A percentile compares a stretch with the other conserved stretches of the same genome.
Conservation (phyloP, 2,113 vertebrate species). For the Hystrix cristata region DNA sequence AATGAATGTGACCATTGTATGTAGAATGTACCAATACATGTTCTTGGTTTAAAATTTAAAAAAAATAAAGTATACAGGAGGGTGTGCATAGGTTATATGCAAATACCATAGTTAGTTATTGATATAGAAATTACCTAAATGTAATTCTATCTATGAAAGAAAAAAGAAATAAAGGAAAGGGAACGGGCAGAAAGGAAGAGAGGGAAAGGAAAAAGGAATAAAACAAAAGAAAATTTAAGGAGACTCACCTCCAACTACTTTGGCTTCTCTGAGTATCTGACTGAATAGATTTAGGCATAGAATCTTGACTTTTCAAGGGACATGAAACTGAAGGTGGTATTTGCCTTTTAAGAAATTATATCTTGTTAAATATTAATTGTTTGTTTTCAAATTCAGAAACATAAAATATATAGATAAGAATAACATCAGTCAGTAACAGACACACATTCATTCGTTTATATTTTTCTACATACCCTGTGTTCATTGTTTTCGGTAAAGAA, state of each 20-base stretch:
- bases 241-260: constrained; percentile 84
- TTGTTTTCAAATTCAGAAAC: constrained; percentile 68
- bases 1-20: too few relatives aligned
- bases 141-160: constrained; percentile 37
- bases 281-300: constrained; percentile 57
- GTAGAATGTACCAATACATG: too few relatives aligned
- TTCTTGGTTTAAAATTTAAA: background rate
- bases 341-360: constrained; percentile 83
- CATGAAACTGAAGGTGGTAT: constrained; percentile 70
- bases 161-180: background rate
- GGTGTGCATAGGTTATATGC: background rate
- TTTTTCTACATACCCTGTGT: constrained; percentile 84
- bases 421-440: constrained; percentile 52
- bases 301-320: constrained; percentile 80
- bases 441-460: background rate
- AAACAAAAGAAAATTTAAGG: constrained; percentile 61
- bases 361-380: constrained; percentile 68
- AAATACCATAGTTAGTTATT: constrained; percentile 14
- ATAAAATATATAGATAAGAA: constrained; percentile 57
- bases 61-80: background rate
- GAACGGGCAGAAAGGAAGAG: background rate
- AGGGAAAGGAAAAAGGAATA: constrained; percentile 12
- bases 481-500: constrained; percentile 77
- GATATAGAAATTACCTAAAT: constrained; percentile 52
- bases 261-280: constrained; percentile 77